Evolutionary conservation across 2,888 invertebrate species (phyloP).

Genomic region (Blastobasis lacticolella): DNA sequence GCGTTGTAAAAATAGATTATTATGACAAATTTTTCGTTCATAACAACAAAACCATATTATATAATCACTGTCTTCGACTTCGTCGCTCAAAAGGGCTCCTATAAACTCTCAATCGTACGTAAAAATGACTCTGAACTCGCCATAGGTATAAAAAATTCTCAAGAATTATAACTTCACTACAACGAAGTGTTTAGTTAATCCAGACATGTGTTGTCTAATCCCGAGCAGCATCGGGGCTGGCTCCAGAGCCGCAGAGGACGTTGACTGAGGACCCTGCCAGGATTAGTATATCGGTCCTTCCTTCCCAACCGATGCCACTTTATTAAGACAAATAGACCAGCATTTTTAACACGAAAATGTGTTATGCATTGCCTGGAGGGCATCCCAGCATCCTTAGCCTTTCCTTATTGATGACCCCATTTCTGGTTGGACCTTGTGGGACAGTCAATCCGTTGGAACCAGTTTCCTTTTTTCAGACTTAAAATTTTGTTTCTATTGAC

Average conservation of each 20-base stretch:
- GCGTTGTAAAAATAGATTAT: too few relatives aligned
- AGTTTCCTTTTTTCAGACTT: too few relatives aligned
- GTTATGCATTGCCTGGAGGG: not conserved
- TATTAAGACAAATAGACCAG: conserved; percentile 52
- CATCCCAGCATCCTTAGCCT: too few relatives aligned
- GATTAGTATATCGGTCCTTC: conserved; percentile 35
- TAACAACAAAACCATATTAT: too few relatives aligned
- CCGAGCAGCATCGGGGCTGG: conserved; percentile 27
- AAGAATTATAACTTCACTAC: not conserved
- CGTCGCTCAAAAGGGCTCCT: too few relatives aligned
- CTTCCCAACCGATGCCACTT: conserved; percentile 34
- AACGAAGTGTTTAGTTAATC: conserved; percentile 20
- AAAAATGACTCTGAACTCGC: not conserved
- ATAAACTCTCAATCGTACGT: too few relatives aligned
- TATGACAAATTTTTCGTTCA: too few relatives aligned
- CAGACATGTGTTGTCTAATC: conserved; percentile 43
- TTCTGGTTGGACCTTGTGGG: too few relatives aligned
- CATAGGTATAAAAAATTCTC: not conserved
- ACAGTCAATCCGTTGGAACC: too few relatives aligned
- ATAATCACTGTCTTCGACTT: too few relatives aligned
- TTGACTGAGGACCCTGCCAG: conserved; percentile 41
- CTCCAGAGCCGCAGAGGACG: conserved; percentile 25
- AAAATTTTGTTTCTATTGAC: too few relatives aligned
- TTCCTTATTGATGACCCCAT: too few relatives aligned
- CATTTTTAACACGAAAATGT: conserved; percentile 46